Conservation (phyloP, 2,888 invertebrate species). For the Macropis europaea region DNA sequence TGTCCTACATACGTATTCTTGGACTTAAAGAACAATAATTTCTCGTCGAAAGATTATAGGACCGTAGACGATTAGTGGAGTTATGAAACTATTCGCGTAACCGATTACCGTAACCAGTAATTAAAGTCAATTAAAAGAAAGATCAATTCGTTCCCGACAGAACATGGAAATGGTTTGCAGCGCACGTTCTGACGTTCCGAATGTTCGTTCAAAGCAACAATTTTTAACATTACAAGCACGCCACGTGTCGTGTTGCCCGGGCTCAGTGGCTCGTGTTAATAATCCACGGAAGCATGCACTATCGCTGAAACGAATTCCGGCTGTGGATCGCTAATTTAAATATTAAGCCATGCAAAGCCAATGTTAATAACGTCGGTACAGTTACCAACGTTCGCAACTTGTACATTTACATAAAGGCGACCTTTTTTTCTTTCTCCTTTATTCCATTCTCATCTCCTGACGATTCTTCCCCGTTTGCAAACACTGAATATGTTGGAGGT, state of each 20-base stretch:
- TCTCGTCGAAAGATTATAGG: too few relatives aligned
- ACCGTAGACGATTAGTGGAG: too few relatives aligned
- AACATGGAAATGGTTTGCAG: too few relatives aligned
- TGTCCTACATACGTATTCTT: too few relatives aligned
- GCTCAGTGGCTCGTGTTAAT: slow-evolving; percentile 48
- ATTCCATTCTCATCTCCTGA: not conserved
- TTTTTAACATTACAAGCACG: slow-evolving; percentile 31
- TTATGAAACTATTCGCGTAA: too few relatives aligned
- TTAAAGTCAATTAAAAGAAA: too few relatives aligned
- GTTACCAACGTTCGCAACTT: slow-evolving; percentile 31
- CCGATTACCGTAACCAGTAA: too few relatives aligned
- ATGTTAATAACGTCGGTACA: slow-evolving; percentile 63
- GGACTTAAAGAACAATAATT: too few relatives aligned
- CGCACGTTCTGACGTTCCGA: too few relatives aligned
- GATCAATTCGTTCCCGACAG: too few relatives aligned
- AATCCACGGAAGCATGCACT: slow-evolving; percentile 49
- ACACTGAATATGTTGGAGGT: too few relatives aligned
- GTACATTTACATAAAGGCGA: slow-evolving; percentile 53
- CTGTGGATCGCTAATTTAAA: slow-evolving; percentile 62
- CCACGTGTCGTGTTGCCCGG: slow-evolving; percentile 39
- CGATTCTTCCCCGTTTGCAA: not conserved
- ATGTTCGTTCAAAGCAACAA: slow-evolving; percentile 22
- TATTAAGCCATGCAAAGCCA: slow-evolving; percentile 66
- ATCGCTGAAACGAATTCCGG: slow-evolving; percentile 59
- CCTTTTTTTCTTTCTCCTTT: slow-evolving; percentile 6